Evolutionary conservation across 2,797 vertebrate genomes (phyloP).

Genomic region (Coregonus sp.): DNA sequence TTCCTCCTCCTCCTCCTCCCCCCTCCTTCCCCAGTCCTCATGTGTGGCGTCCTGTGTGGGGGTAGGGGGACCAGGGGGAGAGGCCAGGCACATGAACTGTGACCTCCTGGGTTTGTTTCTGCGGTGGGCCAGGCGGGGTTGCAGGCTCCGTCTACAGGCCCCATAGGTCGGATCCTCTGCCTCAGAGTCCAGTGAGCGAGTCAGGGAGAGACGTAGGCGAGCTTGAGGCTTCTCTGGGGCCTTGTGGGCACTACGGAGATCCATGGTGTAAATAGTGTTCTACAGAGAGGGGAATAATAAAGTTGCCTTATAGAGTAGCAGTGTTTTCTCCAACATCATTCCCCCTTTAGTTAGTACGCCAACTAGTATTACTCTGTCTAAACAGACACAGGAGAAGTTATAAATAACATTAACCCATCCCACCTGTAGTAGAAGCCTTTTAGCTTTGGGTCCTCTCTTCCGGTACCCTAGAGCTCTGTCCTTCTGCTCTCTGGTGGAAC

Average conservation of each 20-base stretch:
- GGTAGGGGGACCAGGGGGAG: conserved; percentile 39
- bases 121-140: conserved; percentile 18
- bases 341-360: neutral
- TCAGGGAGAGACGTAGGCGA: conserved; percentile 87
- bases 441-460: conserved; percentile 90
- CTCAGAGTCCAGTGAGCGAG: conserved; percentile 73
- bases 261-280: conserved; percentile 89
- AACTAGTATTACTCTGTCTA: neutral
- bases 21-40: conserved; percentile 63
- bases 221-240: conserved; percentile 73
- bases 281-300: conserved; percentile 53
- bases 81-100: conserved; percentile 40
- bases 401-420: neutral
- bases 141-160: conserved; percentile 29
- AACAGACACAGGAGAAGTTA: neutral
- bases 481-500: conserved; percentile 85
- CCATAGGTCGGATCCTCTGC: conserved; percentile 46
- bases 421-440: conserved; percentile 90
- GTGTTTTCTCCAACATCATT: neutral
- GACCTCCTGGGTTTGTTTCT: conserved; percentile 44
- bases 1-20: conserved; percentile 48
- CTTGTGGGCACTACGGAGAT: conserved; percentile 93
- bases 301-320: neutral
- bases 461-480: conserved; percentile 86
- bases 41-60: conserved; percentile 38